Conservation (phyloP, 2,888 invertebrate genomes). For the Tridacna gigas region DNA sequence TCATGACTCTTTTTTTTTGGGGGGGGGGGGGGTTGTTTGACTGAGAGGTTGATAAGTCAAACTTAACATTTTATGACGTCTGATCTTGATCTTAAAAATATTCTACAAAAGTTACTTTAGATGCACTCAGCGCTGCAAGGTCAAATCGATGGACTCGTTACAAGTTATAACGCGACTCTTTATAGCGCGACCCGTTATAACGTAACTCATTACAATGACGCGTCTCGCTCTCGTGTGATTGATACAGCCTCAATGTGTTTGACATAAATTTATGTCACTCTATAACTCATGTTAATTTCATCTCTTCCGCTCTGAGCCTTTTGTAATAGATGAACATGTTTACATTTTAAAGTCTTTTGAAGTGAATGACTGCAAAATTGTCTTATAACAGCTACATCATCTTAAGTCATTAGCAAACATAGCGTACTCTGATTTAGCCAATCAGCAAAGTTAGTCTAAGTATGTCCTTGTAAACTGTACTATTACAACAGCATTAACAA, state of each 20-base stretch:
- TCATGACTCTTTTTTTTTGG: no score
- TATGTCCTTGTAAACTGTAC: not conserved
- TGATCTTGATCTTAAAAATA: no score
- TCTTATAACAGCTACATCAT: not conserved
- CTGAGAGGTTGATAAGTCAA: no score
- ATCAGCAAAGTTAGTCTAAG: not conserved
- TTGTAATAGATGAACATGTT: not conserved
- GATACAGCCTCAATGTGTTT: constrained; percentile 8
- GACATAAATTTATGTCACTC: constrained; percentile 16
- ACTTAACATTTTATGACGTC: no score
- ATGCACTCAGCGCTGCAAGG: no score
- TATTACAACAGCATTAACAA: not conserved
- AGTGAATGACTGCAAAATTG: not conserved
- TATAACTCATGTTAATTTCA: constrained; percentile 18
- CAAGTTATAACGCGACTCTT: no score
- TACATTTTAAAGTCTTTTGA: not conserved
- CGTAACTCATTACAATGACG: not conserved
- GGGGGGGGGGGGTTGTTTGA: no score
- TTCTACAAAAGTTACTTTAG: no score
- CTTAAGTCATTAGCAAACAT: not conserved
- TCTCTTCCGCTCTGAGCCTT: constrained; percentile 3
- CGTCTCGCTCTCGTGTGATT: not conserved
- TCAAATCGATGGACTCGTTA: no score
- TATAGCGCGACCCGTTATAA: no score
- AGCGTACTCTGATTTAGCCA: not conserved